These are phyloP conservation scores for Cololabis saira DNA, from an alignment of 2,113 vertebrate genomes.

Conservation along the genomic window DNA sequence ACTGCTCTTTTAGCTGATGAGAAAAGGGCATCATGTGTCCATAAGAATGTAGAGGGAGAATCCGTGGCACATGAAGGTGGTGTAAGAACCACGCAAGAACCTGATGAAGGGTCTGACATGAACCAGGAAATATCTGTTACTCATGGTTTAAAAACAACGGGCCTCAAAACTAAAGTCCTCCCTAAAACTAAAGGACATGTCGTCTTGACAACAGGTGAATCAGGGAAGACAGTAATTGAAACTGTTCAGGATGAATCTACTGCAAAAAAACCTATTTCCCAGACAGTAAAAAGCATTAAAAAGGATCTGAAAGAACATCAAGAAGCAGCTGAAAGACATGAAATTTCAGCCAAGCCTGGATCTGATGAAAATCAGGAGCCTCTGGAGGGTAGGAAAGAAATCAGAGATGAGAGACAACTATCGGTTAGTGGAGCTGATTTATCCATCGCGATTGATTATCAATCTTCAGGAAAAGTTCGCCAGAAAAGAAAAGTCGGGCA, in stretches of 20 bases:
- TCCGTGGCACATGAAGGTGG: not conserved
- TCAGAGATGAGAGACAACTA: not conserved
- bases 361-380: not conserved
- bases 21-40: not conserved
- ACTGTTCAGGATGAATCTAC: not conserved
- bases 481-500: not conserved
- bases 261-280: not conserved
- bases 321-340: not conserved
- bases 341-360: not conserved
- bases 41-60: conserved; percentile 5
- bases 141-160: conserved; percentile 42
- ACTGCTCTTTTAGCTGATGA: conserved; percentile 1
- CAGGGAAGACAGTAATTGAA: not conserved
- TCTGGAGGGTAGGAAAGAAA: not conserved
- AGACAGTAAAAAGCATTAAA: not conserved
- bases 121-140: conserved; percentile 49
- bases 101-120: not conserved
- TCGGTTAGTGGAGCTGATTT: not conserved
- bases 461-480: not conserved
- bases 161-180: not conserved
- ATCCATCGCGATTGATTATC: not conserved
- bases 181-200: conserved; percentile 2
- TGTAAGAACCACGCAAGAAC: not conserved
- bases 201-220: not conserved
- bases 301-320: not conserved